Evolutionary conservation across 2,797 vertebrate species (phyloP), one percentile per base, ranked within the genome.

Genomic region (Mormyrops boulengeri): DNA sequence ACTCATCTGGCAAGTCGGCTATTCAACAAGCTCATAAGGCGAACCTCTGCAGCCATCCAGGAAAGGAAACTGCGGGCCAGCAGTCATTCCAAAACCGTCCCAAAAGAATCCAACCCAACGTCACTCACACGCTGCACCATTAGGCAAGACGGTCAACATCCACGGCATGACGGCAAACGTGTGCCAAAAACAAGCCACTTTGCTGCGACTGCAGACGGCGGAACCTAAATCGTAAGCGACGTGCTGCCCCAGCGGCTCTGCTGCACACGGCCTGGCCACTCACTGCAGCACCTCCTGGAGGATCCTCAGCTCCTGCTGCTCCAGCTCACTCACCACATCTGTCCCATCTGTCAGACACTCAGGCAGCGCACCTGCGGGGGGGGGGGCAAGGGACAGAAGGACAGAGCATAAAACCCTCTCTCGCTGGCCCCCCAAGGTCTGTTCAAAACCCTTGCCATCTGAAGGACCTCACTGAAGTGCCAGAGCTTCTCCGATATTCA

Each of bases 281-380:
- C 95, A 99, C 98, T 95, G 97, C 90, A 99, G 96, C 94, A 99
- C 98, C 89, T 99, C 97, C 89, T 97, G 96, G 57, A 99, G 94
- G 92, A 99, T 97, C 95, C 96, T 97, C 97, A 99, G 96, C 94
- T 99, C 98, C 93, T 98, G 96, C 91, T 99, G 95, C 94, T 99
- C 97, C 92, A 98, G 93, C 93, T 99, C 98, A 91, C 95, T 96
- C 95, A 98, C 97, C 87, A 97, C 95, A 91, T 99, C 98, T 73
- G 95, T 94, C 3, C 98, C 98, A 55, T 98, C 97, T 2, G 97
- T 98, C 92, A 99, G 94, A 95, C 98, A 99, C 91, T 99, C 97
- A 1, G 98, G 98, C 49, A 99, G 95, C 0, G 96, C 96, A 85
- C 98, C 98, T 99, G 52, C 0, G 4, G 30, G 26, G 53, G 49